Evolutionary conservation across 2,113 vertebrate species (phyloP), one percentile per base, ranked within the genome.

Genomic region (Cricetomys ansorgei): DNA sequence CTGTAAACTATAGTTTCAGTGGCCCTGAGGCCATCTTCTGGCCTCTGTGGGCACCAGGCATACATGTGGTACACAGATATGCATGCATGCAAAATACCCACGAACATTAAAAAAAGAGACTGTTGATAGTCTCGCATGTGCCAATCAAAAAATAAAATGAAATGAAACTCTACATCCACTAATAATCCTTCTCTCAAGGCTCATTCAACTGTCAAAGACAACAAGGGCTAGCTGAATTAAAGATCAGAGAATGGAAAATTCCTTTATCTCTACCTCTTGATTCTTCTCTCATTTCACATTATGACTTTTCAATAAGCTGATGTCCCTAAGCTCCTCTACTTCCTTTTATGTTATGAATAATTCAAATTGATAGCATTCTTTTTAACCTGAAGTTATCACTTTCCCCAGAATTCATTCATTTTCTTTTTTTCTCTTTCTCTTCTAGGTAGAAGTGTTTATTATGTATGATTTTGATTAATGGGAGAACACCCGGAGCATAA

Each of bases 321-420:
- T 89, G 23, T 97, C 89, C 84, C 94, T 92, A 90, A 92, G 75
- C 64, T 89, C 45, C 83, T 87, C 48, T 89, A 94, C 92, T 96
- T 43, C 93, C 40, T 27, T 93, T 88, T 95, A 87, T 31, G 27
- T 73, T 92, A 95, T 97, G 93, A 98, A 97, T 96, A 97, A 96
- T 96, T 96, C 93, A 97, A 92, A 84, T 31, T 83, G 86, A 96
- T 97, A 96, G 50, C 45, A 64, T 67, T 84, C 88, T 65, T 93
- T 94, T 96, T 76, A 94, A 88, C 73, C 89, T 95, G 59, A 96
- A 95, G 69, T 97, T 94, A 97, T 88, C 94, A 88, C 50, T 94
- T 95, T 92, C 40, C 79, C 85, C 92, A 92, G 73, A 25, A 92
- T 92, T 96, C 76, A 89, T 89, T 88, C 27, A 75, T 95, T 96